Evolutionary conservation across 2,113 vertebrate genomes (phyloP), one percentile per base, ranked within the genome.

Genomic region (Sinocyclocheilus maitianheensis): DNA sequence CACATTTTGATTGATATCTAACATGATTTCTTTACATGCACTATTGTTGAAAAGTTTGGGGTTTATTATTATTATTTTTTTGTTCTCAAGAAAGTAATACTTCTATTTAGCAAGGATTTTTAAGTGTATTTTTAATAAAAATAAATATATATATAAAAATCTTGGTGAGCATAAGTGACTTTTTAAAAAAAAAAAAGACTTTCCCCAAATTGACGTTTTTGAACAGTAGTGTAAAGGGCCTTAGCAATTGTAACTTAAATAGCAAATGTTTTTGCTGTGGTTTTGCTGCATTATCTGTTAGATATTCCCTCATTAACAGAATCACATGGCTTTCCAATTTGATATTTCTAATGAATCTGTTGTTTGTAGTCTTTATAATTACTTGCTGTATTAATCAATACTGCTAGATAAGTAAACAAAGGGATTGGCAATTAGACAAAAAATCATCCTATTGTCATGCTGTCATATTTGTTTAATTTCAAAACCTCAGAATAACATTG

Each of bases 401-500:
- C 30, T 82, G 43, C 43, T 67, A 40, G 60, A 78, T 37, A 77
- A 77, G 62, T 43, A 67, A 83, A 88, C 48, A 58, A 78, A 84
- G 22, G 55, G 12, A 89, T 82, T 87, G 18, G 8, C 55, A 88
- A 84, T 85, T 81, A 88, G 46, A 43, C 75, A 79, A 69, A 80
- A 72, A 81, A 65, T 14, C 22, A 86, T 34, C 37, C 77, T 37
- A 58, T 63, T 82, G 51, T 40, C 40, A 26, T 71, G 75, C 69
- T 71, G 77, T 75, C 62, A n/a, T 37, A 77, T 80, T 87, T 71
- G 46, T 63, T 87, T 76, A 63, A 84, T 86, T 87, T 87, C 86
- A 86, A 85, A 83, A 46, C 34, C 43, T 80, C 77, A 75, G 0
- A 40, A 16, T 37, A 0, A 26, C 24, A 84, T 16, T 46, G 67